Base-by-base conservation (phyloP, 2,888 invertebrate species). In the Lapara coniferarum region DNA sequence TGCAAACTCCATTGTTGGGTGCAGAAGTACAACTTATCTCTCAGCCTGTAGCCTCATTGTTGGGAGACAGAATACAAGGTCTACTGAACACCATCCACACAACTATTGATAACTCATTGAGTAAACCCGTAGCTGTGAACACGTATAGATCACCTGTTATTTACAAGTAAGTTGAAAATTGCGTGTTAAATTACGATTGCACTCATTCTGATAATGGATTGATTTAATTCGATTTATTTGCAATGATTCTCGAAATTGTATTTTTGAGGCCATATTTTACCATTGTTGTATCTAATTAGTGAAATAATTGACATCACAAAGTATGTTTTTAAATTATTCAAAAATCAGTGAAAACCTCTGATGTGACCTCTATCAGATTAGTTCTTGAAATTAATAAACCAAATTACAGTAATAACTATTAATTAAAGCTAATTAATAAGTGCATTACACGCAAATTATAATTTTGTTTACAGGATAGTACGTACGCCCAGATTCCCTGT, bases 381-480 rank as follows among this genome's bases (percentile, higher is more conserved):
- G 37, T 7, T 37, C 5, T 37, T 37, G 37, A 6, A 37, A 3
- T 37, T 37, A 37, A 37, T 37, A 37, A 37, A 4, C 37, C 37
- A 37, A 37, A 37, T 37, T 37, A 37, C 37, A 37, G 5, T 37
- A 37, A 8, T 37, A 37, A n/a, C n/a, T n/a, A 3, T 37, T 37
- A 37, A 37, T 37, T 37, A 37, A 3, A 37, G 37, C 8, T 37
- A 2, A 37, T 37, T 37, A 37, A 25, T 25, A 25, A 4, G 3
- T 37, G 5, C 8, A 37, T 37, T 37, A 37, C 37, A 37, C 37
- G 37, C 2, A 12, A 10, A 44, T 59, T 59, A 46, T 58, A 14
- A 44, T 59, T 59, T 63, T 63, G 12, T 49, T 19, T 13, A 8
- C 63, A 63, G 63, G 13, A 19, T 63, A 19, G 49, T 63, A 6